Conservation (phyloP, 2,797 vertebrate species). For the Argentina silus region DNA sequence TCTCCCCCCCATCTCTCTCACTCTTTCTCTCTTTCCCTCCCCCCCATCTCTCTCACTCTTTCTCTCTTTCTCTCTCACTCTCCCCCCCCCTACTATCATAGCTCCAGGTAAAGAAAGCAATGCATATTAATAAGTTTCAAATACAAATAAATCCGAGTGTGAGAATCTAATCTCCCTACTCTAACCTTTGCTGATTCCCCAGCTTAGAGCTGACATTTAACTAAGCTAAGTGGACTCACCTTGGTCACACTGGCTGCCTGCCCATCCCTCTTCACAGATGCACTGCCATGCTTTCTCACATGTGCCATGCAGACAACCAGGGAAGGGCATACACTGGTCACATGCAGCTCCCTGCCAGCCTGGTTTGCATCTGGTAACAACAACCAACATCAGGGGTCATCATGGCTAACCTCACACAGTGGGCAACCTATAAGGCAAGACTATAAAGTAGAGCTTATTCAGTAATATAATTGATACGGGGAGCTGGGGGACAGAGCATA, state of each 20-base stretch:
- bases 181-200: neutral
- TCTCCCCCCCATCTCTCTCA: neutral
- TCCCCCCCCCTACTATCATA: neutral
- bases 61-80: neutral
- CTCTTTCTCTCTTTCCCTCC: conserved; percentile 25
- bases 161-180: no score
- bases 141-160: no score
- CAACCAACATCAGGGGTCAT: neutral
- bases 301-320: conserved; percentile 86
- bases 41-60: neutral
- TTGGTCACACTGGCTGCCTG: conserved; percentile 88
- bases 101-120: conserved; percentile 18
- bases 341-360: conserved; percentile 92
- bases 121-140: neutral
- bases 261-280: conserved; percentile 89
- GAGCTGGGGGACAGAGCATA: neutral
- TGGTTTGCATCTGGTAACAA: conserved; percentile 83
- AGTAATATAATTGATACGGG: no score
- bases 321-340: conserved; percentile 84
- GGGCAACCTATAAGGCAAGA: neutral
- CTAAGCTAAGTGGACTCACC: conserved; percentile 75
- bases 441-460: no score
- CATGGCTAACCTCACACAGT: neutral
- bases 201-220: neutral
- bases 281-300: conserved; percentile 92